These are phyloP conservation scores for Leptogaster cylindrica DNA, from an alignment of 2,888 invertebrate genomes.

Conservation along the genomic window DNA sequence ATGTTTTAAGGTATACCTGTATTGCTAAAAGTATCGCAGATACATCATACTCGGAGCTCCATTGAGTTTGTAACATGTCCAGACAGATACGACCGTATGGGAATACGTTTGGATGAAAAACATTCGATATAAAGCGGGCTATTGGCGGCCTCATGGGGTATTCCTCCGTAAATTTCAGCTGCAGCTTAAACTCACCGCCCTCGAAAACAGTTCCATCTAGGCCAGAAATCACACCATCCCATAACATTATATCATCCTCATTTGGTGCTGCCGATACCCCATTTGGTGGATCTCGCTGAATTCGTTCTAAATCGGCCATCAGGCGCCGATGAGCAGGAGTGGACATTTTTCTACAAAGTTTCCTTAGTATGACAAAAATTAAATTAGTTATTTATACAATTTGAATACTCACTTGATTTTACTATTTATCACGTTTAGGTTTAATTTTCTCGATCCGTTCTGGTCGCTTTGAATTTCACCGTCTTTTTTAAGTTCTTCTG, in stretches of 20 bases:
- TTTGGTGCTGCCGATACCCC: conserved; percentile 99
- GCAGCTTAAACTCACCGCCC: conserved; percentile 99
- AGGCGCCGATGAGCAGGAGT: conserved; percentile 98
- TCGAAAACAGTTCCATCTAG: conserved; percentile 98
- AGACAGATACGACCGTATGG: conserved; percentile 99
- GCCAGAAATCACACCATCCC: conserved; percentile 99
- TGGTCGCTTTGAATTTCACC: too few species aligned
- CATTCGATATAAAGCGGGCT: conserved; percentile 99
- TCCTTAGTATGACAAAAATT: conserved; percentile 36
- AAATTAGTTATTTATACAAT: conserved; percentile 21
- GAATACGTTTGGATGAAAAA: conserved; percentile 99
- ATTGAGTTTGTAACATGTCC: conserved; percentile 99
- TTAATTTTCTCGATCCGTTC: too few species aligned
- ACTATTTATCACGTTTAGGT: not conserved
- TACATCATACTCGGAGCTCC: conserved; percentile 99
- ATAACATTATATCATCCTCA: conserved; percentile 99
- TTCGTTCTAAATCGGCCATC: conserved; percentile 96
- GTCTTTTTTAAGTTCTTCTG: too few species aligned
- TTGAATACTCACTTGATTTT: conserved; percentile 4
- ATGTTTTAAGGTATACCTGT: conserved; percentile 72
- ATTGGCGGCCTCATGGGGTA: conserved; percentile 99
- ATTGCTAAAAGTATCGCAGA: conserved; percentile 99
- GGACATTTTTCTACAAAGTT: conserved; percentile 74
- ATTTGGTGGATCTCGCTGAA: conserved; percentile 95
- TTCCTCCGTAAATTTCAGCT: conserved; percentile 99